A percentile compares a stretch with the other conserved stretches of the same genome.
Conservation (phyloP, 2,797 vertebrate genomes). For the Thaleichthys pacificus region DNA sequence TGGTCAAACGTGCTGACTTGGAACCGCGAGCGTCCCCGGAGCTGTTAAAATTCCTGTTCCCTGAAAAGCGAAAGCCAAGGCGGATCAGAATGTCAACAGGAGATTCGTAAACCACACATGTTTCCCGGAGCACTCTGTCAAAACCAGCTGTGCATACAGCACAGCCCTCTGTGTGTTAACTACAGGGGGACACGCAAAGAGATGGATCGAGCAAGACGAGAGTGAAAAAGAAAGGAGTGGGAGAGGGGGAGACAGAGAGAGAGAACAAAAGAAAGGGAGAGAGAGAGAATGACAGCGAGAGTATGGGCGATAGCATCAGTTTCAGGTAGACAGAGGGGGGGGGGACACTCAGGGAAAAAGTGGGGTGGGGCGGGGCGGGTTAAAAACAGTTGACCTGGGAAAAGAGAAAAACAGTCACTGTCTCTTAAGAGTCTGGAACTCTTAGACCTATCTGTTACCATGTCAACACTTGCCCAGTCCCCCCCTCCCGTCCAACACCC, state of each 20-base stretch:
- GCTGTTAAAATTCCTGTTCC: slow-evolving; percentile 70
- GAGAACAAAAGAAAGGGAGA: slow-evolving; percentile 8
- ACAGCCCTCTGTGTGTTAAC: slow-evolving; percentile 38
- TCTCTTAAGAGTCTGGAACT: slow-evolving; percentile 51
- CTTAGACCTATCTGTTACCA: slow-evolving; percentile 57
- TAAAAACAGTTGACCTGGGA: slow-evolving; percentile 46
- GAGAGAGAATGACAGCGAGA: slow-evolving; percentile 13
- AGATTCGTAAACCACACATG: slow-evolving; percentile 71
- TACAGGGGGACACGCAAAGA: slow-evolving; percentile 26
- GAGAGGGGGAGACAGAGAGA: slow-evolving; percentile 26
- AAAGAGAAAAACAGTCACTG: slow-evolving; percentile 31
- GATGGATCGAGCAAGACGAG: neutral
- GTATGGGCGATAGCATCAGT: too few relatives aligned
- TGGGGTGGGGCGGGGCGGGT: slow-evolving; percentile 11
- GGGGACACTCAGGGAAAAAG: neutral
- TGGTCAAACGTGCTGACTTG: slow-evolving; percentile 62
- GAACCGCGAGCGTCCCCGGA: slow-evolving; percentile 45
- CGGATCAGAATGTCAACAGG: slow-evolving; percentile 66
- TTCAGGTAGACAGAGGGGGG: neutral
- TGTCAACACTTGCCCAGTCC: slow-evolving; percentile 55
- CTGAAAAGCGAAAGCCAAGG: slow-evolving; percentile 62
- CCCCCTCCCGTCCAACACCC: slow-evolving; percentile 52
- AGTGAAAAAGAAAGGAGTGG: slow-evolving; percentile 11
- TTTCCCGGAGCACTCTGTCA: slow-evolving; percentile 69
- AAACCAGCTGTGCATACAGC: slow-evolving; percentile 79